These are phyloP conservation scores for Bufo gargarizans DNA, from an alignment of 2,113 vertebrate species.

Conservation along the genomic window DNA sequence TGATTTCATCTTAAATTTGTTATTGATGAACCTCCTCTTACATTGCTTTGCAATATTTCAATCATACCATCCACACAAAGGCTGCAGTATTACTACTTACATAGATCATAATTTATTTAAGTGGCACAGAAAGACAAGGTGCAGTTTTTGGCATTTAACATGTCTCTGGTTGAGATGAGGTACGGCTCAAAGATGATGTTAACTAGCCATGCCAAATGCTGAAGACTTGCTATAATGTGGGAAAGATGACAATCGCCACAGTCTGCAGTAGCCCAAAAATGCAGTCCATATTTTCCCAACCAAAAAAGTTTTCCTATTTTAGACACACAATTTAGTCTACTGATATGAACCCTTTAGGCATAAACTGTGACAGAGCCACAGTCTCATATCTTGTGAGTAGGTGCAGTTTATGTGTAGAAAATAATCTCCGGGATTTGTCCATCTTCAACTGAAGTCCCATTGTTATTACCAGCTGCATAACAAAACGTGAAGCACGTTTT, in stretches of 20 bases:
- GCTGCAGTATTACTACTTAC: conserved; percentile 21
- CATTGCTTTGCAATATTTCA: background rate
- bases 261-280: background rate
- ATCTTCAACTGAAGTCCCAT: conserved; percentile 96
- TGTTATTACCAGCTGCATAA: conserved; percentile 96
- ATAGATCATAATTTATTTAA: background rate
- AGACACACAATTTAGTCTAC: background rate
- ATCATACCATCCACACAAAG: background rate
- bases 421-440: conserved; percentile 98
- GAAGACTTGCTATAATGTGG: conserved; percentile 24
- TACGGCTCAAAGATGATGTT: background rate
- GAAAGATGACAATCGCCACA: background rate
- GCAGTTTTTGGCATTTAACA: conserved; percentile 18
- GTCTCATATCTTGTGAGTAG: background rate
- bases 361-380: background rate
- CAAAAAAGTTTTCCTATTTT: background rate
- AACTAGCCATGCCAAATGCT: conserved; percentile 45
- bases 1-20: too few species aligned
- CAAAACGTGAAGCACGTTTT: conserved; percentile 98
- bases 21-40: background rate
- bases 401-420: conserved; percentile 91
- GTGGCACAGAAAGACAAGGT: background rate
- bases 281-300: background rate
- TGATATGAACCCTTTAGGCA: background rate
- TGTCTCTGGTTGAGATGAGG: conserved; percentile 20